Evolutionary conservation across 1,140 invertebrate genomes (phyloP).

Genomic region (Drosophila truncata): DNA sequence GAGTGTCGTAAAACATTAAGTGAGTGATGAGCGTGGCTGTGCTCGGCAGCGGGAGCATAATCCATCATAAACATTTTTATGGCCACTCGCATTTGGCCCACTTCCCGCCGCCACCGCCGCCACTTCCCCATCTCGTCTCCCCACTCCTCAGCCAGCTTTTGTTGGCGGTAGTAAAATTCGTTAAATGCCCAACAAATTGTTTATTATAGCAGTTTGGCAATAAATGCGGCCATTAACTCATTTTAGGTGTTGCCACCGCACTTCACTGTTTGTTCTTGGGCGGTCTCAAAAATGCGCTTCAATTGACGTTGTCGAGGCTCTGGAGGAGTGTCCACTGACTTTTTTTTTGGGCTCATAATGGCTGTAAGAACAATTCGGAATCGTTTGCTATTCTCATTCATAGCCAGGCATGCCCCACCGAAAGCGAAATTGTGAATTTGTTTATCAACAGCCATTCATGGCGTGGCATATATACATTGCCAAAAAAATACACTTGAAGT

Average conservation of each 20-base stretch:
- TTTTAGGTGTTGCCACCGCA: constrained; percentile 79
- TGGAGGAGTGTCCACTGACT: constrained; percentile 15
- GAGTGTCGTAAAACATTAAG: constrained; percentile 77
- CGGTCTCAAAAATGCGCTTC: constrained; percentile 24
- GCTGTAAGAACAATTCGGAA: constrained; percentile 5
- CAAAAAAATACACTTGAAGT: not conserved
- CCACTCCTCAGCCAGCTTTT: constrained; percentile 29
- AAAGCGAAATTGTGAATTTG: constrained; percentile 26
- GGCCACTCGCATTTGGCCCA: constrained; percentile 69
- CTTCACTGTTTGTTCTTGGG: constrained; percentile 44
- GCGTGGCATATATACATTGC: constrained; percentile 3
- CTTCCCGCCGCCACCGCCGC: constrained; percentile 16
- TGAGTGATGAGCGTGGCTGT: constrained; percentile 41
- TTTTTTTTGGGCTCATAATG: constrained; percentile 9
- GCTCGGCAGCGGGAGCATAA: constrained; percentile 63
- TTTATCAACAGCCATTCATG: constrained; percentile 20
- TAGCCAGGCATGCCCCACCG: not conserved
- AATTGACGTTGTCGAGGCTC: constrained; percentile 4
- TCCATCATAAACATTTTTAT: constrained; percentile 84
- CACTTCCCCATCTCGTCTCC: not conserved
- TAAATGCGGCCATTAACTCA: constrained; percentile 80
- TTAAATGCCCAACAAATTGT: constrained; percentile 83
- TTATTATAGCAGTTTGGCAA: constrained; percentile 82
- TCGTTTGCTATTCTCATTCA: not conserved
- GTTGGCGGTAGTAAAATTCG: constrained; percentile 78